Percentiles rank a stretch among this genome's conserved stretches.
Conservation (phyloP, 2,888 invertebrate genomes). For the Xestoiulus laeticollis region DNA sequence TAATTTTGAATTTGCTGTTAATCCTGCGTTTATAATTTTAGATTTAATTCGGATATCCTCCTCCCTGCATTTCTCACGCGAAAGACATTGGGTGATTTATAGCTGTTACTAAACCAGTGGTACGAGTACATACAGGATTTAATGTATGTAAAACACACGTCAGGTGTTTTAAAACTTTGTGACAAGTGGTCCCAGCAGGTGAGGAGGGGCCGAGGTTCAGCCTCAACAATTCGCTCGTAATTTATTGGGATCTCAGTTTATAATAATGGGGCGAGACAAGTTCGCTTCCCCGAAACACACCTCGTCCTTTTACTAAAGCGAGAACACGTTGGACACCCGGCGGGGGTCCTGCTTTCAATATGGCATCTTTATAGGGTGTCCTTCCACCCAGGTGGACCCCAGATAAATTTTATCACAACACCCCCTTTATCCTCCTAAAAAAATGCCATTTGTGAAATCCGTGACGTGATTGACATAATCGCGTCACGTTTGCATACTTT, state of each 20-base stretch:
- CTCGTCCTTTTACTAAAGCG: background rate
- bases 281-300: conserved; percentile 1
- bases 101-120: background rate
- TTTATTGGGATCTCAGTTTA: background rate
- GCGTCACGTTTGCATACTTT: background rate
- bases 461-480: background rate
- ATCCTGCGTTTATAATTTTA: background rate
- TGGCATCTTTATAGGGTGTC: conserved; percentile 9
- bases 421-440: background rate
- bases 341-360: background rate
- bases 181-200: conserved; percentile 37
- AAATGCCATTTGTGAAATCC: background rate
- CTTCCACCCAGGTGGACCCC: background rate
- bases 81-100: background rate
- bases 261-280: conserved; percentile 9
- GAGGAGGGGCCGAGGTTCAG: background rate
- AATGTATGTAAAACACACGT: conserved; percentile 35
- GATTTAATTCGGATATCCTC: background rate
- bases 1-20: no score
- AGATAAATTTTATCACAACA: background rate
- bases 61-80: background rate
- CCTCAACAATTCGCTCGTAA: background rate
- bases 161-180: conserved; percentile 47
- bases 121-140: background rate
- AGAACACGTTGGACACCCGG: background rate